phyloP scores from a whole-genome alignment of 92 coral and sea anemone genomes.

The Phenganax subtilis region DNA sequence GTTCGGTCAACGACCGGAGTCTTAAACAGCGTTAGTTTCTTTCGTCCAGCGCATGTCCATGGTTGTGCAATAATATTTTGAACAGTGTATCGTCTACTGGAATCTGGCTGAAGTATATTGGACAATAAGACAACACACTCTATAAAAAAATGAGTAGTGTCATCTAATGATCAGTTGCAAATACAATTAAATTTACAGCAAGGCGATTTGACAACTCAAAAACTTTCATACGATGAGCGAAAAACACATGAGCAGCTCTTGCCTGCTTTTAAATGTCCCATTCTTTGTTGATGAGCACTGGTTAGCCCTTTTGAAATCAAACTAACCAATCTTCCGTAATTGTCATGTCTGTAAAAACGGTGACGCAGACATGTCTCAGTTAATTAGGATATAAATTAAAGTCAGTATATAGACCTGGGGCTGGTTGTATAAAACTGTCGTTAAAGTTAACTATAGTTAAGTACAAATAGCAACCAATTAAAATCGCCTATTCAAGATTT shows the following conservation, averaged over 20 bases:
- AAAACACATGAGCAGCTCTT: neutral
- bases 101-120: slow-evolving; percentile 74
- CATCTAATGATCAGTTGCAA: too few relatives aligned
- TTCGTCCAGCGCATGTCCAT: slow-evolving; percentile 70
- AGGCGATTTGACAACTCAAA: neutral
- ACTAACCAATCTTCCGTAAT: slow-evolving; percentile 15
- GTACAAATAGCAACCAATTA: too few relatives aligned
- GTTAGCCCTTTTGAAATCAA: slow-evolving; percentile 2
- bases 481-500: too few relatives aligned
- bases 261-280: slow-evolving; percentile 6
- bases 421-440: too few relatives aligned
- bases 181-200: too few relatives aligned
- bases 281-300: slow-evolving; percentile 8
- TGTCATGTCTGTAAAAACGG: neutral
- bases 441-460: too few relatives aligned
- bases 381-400: neutral
- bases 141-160: slow-evolving; percentile 12
- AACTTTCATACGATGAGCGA: neutral
- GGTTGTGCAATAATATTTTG: slow-evolving; percentile 72
- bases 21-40: slow-evolving; percentile 53
- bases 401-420: too few relatives aligned
- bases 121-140: slow-evolving; percentile 81
- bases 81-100: slow-evolving; percentile 65
- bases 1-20: slow-evolving; percentile 55
- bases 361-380: neutral